A percentile compares a stretch with the other conserved stretches of the same genome.
phyloP scores from a whole-genome alignment of 2,888 invertebrate species.

The Pegoplata infirma region DNA sequence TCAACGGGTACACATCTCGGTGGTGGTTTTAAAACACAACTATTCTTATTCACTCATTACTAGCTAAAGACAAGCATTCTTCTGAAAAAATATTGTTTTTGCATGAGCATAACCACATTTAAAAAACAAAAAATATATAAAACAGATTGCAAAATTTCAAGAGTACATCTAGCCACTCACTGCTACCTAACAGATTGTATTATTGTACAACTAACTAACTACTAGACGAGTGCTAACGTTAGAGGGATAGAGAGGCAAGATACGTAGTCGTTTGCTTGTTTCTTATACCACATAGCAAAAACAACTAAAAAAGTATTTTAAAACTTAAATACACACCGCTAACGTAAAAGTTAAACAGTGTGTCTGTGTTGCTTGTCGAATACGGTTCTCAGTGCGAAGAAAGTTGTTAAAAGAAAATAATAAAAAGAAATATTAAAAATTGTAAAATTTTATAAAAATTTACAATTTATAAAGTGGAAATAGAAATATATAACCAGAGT shows the following conservation, averaged over 20 bases:
- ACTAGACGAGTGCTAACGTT: conserved; percentile 38
- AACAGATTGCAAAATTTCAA: conserved; percentile 57
- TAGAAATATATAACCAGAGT: conserved; percentile 65
- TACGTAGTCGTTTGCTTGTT: conserved; percentile 30
- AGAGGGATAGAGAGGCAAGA: conserved; percentile 52
- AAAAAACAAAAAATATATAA: conserved; percentile 32
- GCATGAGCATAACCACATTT: conserved; percentile 41
- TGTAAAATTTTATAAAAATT: conserved; percentile 66
- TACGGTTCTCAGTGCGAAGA: conserved; percentile 67
- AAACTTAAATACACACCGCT: conserved; percentile 73
- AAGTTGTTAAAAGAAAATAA: conserved; percentile 21
- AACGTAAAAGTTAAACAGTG: conserved; percentile 70
- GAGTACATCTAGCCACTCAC: conserved; percentile 51
- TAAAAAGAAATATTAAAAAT: conserved; percentile 54
- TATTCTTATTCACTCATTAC: conserved; percentile 52
- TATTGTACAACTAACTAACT: conserved; percentile 49
- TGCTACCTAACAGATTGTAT: conserved; percentile 52
- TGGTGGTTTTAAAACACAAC: conserved; percentile 71
- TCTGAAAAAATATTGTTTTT: conserved; percentile 49
- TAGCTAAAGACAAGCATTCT: conserved; percentile 55
- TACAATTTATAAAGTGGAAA: conserved; percentile 64
- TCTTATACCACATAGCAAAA: conserved; percentile 18
- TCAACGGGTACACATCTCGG: conserved; percentile 79
- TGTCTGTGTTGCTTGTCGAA: conserved; percentile 75
- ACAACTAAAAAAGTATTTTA: conserved; percentile 60